phyloP scores from a whole-genome alignment of 2,797 vertebrate species.

The Amphiprion clarkii region DNA sequence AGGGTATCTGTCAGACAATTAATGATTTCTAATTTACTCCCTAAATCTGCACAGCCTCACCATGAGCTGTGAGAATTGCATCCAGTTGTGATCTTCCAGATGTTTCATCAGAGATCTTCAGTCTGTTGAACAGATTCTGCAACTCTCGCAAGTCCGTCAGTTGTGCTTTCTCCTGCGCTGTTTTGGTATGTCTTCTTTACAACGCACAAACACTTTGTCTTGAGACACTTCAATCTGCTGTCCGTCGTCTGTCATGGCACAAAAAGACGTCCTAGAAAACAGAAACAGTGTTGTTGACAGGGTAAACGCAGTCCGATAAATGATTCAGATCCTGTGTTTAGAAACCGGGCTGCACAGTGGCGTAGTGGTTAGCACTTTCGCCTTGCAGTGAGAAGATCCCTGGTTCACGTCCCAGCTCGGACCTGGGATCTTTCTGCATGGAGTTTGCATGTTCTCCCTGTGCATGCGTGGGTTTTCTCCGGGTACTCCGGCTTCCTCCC shows the following conservation, averaged over 20 bases:
- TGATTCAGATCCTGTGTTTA: neutral
- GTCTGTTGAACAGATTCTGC: neutral
- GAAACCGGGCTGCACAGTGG: no score
- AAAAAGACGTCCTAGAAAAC: conserved; percentile 89
- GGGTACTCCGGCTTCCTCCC: no score
- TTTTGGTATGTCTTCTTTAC: conserved; percentile 69
- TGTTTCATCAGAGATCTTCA: conserved; percentile 1
- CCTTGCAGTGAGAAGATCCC: no score
- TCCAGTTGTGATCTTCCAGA: neutral
- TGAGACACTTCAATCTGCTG: conserved; percentile 84
- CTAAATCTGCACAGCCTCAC: conserved; percentile 12
- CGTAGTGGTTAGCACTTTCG: no score
- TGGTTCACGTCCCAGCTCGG: no score
- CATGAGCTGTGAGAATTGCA: neutral
- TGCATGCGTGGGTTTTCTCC: no score
- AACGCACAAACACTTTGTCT: conserved; percentile 90
- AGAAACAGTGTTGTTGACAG: neutral
- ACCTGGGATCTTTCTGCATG: no score
- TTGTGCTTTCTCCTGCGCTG: conserved; percentile 53
- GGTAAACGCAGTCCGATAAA: neutral
- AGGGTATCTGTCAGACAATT: conserved; percentile 7
- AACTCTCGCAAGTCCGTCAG: neutral
- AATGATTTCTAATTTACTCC: neutral
- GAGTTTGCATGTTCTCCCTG: no score
- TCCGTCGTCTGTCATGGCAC: conserved; percentile 84